Conservation (phyloP, 1,140 invertebrate species). For the Venturia canescens region DNA sequence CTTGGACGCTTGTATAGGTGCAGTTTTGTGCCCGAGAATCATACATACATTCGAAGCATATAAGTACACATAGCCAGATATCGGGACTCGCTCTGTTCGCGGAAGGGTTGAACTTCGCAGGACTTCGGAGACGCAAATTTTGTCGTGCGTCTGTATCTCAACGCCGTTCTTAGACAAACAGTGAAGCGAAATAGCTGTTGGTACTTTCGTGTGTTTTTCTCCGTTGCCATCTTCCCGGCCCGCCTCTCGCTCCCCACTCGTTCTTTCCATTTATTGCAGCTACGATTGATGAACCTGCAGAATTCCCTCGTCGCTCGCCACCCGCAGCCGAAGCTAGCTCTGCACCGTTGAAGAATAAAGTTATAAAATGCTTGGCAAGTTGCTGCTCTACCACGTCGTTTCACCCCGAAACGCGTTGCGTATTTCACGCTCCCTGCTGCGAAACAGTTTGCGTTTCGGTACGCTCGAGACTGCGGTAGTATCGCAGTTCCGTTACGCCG, state of each 20-base stretch:
- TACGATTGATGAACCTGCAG: slow-evolving; percentile 60
- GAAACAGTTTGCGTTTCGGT: slow-evolving; percentile 37
- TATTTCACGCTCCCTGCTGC: slow-evolving; percentile 29
- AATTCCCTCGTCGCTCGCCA: slow-evolving; percentile 43
- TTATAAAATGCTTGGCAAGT: background rate
- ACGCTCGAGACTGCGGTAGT: slow-evolving; percentile 8
- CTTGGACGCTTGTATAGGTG: background rate
- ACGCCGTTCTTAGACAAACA: slow-evolving; percentile 50
- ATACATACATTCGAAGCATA: slow-evolving; percentile 16
- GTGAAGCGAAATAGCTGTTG: slow-evolving; percentile 59
- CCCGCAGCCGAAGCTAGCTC: slow-evolving; percentile 34
- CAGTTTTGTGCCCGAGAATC: background rate
- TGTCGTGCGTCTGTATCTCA: slow-evolving; percentile 55
- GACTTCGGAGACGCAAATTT: slow-evolving; percentile 65
- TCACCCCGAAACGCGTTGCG: slow-evolving; percentile 32
- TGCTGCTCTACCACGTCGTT: background rate
- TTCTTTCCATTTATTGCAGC: slow-evolving; percentile 63
- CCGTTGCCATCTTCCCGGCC: slow-evolving; percentile 5
- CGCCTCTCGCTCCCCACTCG: slow-evolving; percentile 41
- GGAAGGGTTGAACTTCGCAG: slow-evolving; percentile 31
- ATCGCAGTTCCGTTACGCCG: slow-evolving; percentile 26
- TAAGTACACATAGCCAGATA: slow-evolving; percentile 46
- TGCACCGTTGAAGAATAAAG: background rate
- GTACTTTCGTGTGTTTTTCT: slow-evolving; percentile 61
- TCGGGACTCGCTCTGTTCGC: slow-evolving; percentile 35